Evolutionary conservation across 1,140 invertebrate genomes (phyloP), one percentile per base, ranked within the genome.

Genomic region (Drosophila arawakana): DNA sequence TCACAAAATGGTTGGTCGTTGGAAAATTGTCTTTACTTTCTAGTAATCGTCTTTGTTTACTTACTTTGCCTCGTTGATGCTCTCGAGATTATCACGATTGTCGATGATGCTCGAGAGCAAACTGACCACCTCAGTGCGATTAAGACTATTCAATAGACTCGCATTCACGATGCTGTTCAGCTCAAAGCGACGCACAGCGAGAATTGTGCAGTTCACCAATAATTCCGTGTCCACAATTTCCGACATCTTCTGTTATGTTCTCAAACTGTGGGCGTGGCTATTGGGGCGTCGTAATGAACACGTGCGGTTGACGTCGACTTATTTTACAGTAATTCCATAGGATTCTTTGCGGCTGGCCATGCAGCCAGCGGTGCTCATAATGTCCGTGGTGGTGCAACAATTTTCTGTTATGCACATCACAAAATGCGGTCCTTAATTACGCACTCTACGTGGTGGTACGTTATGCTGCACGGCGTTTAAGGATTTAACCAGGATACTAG

Each of bases 221-320:
- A 92, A 65, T 58, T 92, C 91, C 7, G 89, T 92, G 76, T 92
- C 91, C 54, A 92, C 89, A 62, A 86, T 82, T 73, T 92, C 91
- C 60, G 85, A 82, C 91, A 92, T 92, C 59, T 75, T 89, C 13
- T 44, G 13, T 5, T 52, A 11, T 30, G 10, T 25, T 30, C 25
- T 5, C 25, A 30, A 30, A 30, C 25, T 30, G 25, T 30, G 25
- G 25, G 25, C 25, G 25, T 30, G 25, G 25, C 41, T 55, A 21
- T 21, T 41, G 11, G n/a, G 21, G 62, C 57, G 74, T 88, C 83
- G 69, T 79, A 85, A 85, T 78, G 65, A 59, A 49, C 57, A 25
- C 35, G 44, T 63, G 44, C 47, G 71, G 50, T 44, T 67, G 50
- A n/a, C 44, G 59, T 43, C 61, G 68, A 73, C 72, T 86, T 73